phyloP scores from a whole-genome alignment of 2,888 invertebrate genomes.

The Pammene fasciana region DNA sequence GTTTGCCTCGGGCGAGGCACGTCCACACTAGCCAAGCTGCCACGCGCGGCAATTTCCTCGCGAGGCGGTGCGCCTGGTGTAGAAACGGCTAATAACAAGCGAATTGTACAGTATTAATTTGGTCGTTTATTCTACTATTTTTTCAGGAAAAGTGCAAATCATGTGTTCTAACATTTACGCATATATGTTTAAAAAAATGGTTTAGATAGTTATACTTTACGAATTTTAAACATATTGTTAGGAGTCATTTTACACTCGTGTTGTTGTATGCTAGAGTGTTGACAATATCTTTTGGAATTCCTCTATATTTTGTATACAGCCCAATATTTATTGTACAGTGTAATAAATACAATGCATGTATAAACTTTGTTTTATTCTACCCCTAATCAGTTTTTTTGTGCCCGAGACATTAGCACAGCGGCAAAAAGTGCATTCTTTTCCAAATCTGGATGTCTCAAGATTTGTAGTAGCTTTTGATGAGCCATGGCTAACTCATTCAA shows the following conservation, averaged over 20 bases:
- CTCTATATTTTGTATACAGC: slow-evolving; percentile 83
- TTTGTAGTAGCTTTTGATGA: too few relatives aligned
- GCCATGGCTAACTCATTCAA: too few relatives aligned
- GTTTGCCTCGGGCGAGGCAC: too few relatives aligned
- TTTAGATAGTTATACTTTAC: slow-evolving; percentile 58
- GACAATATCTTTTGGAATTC: slow-evolving; percentile 82
- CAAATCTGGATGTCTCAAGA: too few relatives aligned
- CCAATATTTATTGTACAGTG: slow-evolving; percentile 83
- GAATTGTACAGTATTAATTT: too few relatives aligned
- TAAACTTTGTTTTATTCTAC: slow-evolving; percentile 56
- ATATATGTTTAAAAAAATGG: slow-evolving; percentile 22
- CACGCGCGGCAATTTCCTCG: too few relatives aligned
- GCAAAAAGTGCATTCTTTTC: too few relatives aligned
- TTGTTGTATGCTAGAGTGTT: slow-evolving; percentile 74
- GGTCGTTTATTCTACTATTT: background rate
- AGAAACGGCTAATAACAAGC: too few relatives aligned
- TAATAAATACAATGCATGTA: slow-evolving; percentile 82
- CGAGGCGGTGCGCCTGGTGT: too few relatives aligned
- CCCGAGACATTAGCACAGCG: too few relatives aligned
- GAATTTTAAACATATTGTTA: slow-evolving; percentile 67
- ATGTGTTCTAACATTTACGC: slow-evolving; percentile 26
- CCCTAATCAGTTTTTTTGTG: too few relatives aligned
- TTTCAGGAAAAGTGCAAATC: background rate
- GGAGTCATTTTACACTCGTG: slow-evolving; percentile 70
- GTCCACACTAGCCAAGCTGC: too few relatives aligned